These are phyloP conservation scores for Corvus moneduloides DNA, from an alignment of 2,113 vertebrate genomes.

Conservation along the genomic window DNA sequence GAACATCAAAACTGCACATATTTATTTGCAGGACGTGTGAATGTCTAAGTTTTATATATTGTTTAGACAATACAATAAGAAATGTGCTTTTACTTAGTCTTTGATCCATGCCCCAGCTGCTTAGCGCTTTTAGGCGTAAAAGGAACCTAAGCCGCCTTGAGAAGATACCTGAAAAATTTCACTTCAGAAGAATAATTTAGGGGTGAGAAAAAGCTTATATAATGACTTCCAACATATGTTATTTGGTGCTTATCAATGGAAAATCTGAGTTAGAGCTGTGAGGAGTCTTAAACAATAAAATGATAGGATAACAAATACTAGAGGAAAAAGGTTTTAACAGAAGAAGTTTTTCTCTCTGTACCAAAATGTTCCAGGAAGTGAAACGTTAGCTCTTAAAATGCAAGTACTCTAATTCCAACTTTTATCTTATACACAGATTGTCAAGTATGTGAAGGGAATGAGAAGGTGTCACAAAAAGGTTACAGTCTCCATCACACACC, in stretches of 20 bases:
- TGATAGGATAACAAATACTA: background rate
- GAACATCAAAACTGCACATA: background rate
- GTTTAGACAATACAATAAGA: background rate
- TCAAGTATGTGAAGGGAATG: background rate
- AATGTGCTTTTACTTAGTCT: background rate
- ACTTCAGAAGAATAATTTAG: background rate
- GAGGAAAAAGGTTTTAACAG: background rate
- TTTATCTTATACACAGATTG: background rate
- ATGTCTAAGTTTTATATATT: background rate
- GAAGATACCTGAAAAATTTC: background rate
- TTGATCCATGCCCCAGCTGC: background rate
- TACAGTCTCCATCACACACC: background rate
- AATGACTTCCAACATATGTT: background rate
- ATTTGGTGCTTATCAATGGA: background rate
- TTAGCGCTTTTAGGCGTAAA: background rate
- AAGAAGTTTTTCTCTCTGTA: background rate
- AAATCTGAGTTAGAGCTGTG: background rate
- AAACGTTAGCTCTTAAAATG: background rate
- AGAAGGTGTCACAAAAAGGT: background rate
- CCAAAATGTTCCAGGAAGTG: background rate
- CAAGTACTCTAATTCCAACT: background rate
- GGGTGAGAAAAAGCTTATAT: background rate
- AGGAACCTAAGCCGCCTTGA: background rate
- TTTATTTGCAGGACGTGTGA: background rate
- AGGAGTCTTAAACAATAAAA: background rate